phyloP scores from a whole-genome alignment of 2,888 invertebrate species.

The Stramonita haemastoma region DNA sequence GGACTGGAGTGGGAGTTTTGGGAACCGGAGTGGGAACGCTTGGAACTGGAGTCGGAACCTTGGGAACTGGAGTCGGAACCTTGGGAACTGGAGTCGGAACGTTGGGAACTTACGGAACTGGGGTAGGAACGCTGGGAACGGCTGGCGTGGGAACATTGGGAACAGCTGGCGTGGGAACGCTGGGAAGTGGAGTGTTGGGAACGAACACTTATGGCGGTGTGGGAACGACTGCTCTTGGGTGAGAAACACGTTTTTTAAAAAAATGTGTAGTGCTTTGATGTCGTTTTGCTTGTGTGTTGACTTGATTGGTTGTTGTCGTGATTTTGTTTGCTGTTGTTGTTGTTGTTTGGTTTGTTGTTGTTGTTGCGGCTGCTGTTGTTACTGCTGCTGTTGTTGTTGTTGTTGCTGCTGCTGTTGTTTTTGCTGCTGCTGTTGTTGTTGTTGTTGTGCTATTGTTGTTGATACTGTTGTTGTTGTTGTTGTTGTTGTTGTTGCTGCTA shows the following conservation, averaged over 20 bases:
- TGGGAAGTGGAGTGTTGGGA: background rate
- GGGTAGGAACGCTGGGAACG: background rate
- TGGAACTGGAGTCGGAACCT: slow-evolving; percentile 5
- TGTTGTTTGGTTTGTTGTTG: too few species aligned
- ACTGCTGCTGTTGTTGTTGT: too few species aligned
- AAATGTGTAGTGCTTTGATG: too few species aligned
- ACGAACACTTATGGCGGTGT: background rate
- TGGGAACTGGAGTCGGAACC: background rate
- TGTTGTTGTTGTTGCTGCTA: too few species aligned
- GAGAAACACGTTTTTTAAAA: background rate
- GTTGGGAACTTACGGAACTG: background rate
- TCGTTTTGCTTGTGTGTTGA: too few species aligned
- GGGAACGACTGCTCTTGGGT: background rate
- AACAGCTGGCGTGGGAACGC: background rate
- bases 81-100: background rate
- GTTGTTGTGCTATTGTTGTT: too few species aligned
- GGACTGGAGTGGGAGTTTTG: background rate
- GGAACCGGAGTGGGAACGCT: background rate
- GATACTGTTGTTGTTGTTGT: too few species aligned
- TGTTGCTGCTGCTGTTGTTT: too few species aligned
- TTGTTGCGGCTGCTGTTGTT: too few species aligned
- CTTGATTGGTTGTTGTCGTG: too few species aligned
- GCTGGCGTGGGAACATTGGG: background rate
- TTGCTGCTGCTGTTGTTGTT: too few species aligned
- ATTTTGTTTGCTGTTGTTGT: too few species aligned